Base-by-base conservation (phyloP, 53 echinoderm and acorn worm species). In the Antedon mediterranea region DNA sequence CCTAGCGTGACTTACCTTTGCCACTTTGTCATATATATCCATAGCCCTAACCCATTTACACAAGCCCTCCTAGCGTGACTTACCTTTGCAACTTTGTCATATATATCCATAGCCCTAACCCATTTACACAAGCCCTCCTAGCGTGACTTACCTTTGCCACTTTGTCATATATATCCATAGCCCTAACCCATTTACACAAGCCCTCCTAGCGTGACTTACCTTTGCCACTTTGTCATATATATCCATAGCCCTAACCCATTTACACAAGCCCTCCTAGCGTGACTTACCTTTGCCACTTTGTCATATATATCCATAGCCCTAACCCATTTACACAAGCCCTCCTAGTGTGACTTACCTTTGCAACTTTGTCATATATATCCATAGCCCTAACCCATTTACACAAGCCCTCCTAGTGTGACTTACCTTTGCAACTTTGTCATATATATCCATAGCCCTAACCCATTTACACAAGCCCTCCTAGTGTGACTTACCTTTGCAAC, bases 21-120 rank as follows among this genome's bases (percentile, higher is more conserved):
- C 91, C 0, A 95, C 97, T 79, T 86, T 89, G 78, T 95, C 97
- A 31, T 95, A 95, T 2, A 87, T 86, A 30, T 95, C 97, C 92
- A 95, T 92, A 70, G 97, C 97, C 43, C 89, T 76, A 30, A 95
- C 97, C 97, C 97, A 95, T 32, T 85, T 95, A n/a, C n/a, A n/a
- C n/a, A n/a, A n/a, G n/a, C n/a, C n/a, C 3, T 13, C 27, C 74
- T 43, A n/a, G n/a, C n/a, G n/a, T n/a, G n/a, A 77, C 82, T 79
- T 79, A 95, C 97, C 97, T 95, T 95, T 32, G 97, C 91, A 0
- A 95, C 97, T 79, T 86, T 89, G 78, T 95, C 97, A 31, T 95
- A 95, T 2, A 87, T 86, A 30, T 95, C 97, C 92, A 95, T 92
- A 70, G 97, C 97, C 43, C 89, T 76, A 30, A 95, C 97, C 97